Evolutionary conservation across 2,797 vertebrate species (phyloP).

Genomic region (Cuculus canorus): DNA sequence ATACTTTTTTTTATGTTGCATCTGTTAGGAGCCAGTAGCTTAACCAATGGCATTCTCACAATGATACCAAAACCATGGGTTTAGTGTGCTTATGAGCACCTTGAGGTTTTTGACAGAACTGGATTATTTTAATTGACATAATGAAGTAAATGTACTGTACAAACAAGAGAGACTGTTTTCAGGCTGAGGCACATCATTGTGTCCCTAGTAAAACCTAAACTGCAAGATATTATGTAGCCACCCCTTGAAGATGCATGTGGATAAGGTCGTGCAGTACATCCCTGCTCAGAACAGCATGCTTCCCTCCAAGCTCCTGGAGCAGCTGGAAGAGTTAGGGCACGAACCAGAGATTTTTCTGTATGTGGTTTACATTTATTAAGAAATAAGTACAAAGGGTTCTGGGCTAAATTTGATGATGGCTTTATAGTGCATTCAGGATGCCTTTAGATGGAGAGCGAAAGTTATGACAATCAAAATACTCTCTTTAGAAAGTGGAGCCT

Average conservation of each 20-base stretch:
- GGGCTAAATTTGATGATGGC: not conserved
- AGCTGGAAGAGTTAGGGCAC: not conserved
- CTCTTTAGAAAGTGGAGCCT: not conserved
- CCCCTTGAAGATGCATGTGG: not conserved
- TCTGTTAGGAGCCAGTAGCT: not conserved
- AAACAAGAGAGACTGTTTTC: not conserved
- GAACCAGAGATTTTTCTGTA: not conserved
- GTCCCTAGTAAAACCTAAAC: not conserved
- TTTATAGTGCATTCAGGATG: not conserved
- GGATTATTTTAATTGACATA: not conserved
- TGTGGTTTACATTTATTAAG: not conserved
- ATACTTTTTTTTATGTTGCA: not conserved
- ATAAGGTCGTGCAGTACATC: not conserved
- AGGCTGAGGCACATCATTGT: not conserved
- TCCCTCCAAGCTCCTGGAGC: not conserved
- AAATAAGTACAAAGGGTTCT: not conserved
- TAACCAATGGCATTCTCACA: not conserved
- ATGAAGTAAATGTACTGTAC: not conserved
- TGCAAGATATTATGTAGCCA: not conserved
- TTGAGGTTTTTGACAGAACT: not conserved
- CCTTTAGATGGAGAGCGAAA: not conserved
- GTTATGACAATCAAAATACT: not conserved
- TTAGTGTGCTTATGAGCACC: not conserved
- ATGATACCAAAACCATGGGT: not conserved
- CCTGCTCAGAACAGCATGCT: not conserved